Conservation (phyloP, 2,888 invertebrate species). For the Cosmia trapezina region DNA sequence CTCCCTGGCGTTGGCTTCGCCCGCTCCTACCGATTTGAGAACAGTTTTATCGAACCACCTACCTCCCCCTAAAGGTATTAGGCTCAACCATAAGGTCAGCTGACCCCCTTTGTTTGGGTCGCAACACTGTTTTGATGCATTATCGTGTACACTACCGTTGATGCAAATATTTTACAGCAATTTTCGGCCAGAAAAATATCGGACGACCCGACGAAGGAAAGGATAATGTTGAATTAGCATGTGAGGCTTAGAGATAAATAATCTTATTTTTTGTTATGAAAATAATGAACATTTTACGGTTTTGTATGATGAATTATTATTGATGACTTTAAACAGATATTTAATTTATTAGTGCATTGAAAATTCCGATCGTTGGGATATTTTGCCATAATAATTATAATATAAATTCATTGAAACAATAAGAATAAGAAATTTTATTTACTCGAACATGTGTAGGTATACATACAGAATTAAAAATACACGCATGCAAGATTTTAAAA, state of each 20-base stretch:
- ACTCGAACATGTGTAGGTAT: no score
- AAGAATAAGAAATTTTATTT: no score
- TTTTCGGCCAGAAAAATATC: background rate
- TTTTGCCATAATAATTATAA: background rate
- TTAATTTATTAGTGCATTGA: no score
- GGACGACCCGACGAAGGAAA: background rate
- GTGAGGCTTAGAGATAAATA: no score
- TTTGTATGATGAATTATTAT: background rate
- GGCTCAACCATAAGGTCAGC: conserved; percentile 43
- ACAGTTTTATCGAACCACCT: conserved; percentile 61
- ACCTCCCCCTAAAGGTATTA: conserved; percentile 47
- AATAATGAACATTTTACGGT: background rate
- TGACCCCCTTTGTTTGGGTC: conserved; percentile 29
- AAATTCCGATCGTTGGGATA: background rate
- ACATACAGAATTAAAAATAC: no score
- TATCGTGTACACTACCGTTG: background rate
- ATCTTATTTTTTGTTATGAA: background rate
- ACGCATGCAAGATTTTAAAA: no score
- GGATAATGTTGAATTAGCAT: background rate
- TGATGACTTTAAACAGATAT: background rate
- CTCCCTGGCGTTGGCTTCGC: conserved; percentile 63
- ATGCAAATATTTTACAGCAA: conserved; percentile 12
- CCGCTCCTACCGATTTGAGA: conserved; percentile 67
- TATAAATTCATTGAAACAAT: background rate
- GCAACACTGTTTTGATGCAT: conserved; percentile 23